Conservation (phyloP, 1,140 invertebrate species). For the Aphaenogaster ashmeadi region DNA sequence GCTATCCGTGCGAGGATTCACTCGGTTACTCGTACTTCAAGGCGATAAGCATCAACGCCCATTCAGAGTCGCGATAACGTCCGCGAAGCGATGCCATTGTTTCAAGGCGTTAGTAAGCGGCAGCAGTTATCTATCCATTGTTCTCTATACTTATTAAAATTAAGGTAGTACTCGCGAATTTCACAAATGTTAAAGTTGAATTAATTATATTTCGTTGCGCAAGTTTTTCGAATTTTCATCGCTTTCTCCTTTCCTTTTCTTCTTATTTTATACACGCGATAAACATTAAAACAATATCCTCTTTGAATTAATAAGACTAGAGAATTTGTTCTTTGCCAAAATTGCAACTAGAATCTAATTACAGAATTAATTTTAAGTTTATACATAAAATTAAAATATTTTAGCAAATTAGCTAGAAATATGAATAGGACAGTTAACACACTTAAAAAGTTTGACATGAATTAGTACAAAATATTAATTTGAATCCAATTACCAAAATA, state of each 20-base stretch:
- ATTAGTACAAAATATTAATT: not conserved
- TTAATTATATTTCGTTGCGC: slow-evolving; percentile 26
- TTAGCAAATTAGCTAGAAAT: not conserved
- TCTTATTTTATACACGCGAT: not conserved
- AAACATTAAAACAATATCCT: slow-evolving; percentile 3
- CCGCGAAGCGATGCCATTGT: slow-evolving; percentile 70
- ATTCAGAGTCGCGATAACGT: slow-evolving; percentile 76
- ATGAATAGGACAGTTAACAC: not conserved
- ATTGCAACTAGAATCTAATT: not conserved
- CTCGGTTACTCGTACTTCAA: slow-evolving; percentile 69
- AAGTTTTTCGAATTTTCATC: not conserved
- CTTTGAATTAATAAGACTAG: not conserved
- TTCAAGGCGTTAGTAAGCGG: slow-evolving; percentile 60
- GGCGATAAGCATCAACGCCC: slow-evolving; percentile 76
- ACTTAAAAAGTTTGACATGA: not conserved
- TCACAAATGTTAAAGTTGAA: not conserved
- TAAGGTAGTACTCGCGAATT: slow-evolving; percentile 46
- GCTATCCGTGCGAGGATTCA: slow-evolving; percentile 74
- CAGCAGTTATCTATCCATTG: slow-evolving; percentile 78
- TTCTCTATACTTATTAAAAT: slow-evolving; percentile 81
- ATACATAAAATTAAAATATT: slow-evolving; percentile 8
- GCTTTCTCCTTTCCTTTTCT: not conserved
- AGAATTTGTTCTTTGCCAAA: not conserved
- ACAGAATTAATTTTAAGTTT: slow-evolving; percentile 7
- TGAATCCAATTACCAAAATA: not conserved